Evolutionary conservation across 2,797 vertebrate genomes (phyloP).

Genomic region (Chromobotia macracanthus): DNA sequence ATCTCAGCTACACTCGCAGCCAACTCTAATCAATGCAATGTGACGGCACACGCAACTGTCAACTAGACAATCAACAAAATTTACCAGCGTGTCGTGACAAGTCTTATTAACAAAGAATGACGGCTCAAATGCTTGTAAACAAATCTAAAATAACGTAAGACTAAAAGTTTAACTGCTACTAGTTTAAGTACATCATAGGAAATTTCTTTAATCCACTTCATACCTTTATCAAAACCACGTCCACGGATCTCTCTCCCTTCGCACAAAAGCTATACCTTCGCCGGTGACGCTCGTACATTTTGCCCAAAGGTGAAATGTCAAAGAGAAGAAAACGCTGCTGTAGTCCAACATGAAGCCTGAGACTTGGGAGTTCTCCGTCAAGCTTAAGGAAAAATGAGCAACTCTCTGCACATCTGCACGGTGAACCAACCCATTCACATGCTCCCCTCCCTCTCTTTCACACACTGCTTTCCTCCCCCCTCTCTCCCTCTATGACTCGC

Average conservation of each 20-base stretch:
- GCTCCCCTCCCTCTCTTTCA: slow-evolving; percentile 62
- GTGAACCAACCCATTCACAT: slow-evolving; percentile 69
- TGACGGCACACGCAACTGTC: slow-evolving; percentile 10
- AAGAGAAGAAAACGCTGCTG: background rate
- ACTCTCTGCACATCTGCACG: slow-evolving; percentile 74
- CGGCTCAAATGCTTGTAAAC: background rate
- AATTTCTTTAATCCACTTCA: slow-evolving; percentile 28
- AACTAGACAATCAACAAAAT: background rate
- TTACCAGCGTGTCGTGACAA: background rate
- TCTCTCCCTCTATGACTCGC: background rate
- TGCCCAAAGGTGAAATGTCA: slow-evolving; percentile 54
- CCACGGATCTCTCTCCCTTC: slow-evolving; percentile 87
- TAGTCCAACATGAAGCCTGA: slow-evolving; percentile 68
- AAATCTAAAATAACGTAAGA: background rate
- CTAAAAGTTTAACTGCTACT: background rate
- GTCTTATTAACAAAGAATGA: background rate
- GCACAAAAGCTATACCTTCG: slow-evolving; percentile 93
- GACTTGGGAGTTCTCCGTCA: slow-evolving; percentile 27
- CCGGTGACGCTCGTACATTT: slow-evolving; percentile 95
- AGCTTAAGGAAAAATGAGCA: slow-evolving; percentile 56
- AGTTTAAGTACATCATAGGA: no score
- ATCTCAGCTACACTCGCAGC: slow-evolving; percentile 13
- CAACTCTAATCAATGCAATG: slow-evolving; percentile 30
- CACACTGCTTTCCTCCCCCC: slow-evolving; percentile 50
- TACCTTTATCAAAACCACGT: slow-evolving; percentile 97